Evolutionary conservation across 2,113 vertebrate species (phyloP), one percentile per base, ranked within the genome.

Genomic region (Hepsetus odoe): DNA sequence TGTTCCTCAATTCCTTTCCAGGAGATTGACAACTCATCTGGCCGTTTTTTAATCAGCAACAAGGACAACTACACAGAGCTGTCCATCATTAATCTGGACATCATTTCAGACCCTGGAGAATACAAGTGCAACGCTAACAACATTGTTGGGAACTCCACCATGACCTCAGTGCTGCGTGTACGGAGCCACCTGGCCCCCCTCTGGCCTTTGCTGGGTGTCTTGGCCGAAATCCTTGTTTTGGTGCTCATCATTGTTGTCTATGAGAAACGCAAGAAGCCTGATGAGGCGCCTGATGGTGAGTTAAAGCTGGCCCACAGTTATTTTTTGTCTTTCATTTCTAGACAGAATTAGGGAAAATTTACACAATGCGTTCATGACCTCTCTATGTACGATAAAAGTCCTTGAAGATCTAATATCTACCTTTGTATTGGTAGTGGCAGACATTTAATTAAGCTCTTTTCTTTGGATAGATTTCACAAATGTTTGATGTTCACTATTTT

Each of bases 261-360:
- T 65, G 98, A 99, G 94, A 99, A 99, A 90, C 94, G 96, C 86
- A 99, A 99, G 96, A 93, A 96, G 93, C 97, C 98, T 0, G 98
- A 99, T 14, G 98, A 99, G 70, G 91, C 98, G 82, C 95, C 95
- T 83, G 98, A 99, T 3, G 98, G 98, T 99, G 94, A 95, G 93
- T 92, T 74, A 53, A 58, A 55, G 30, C 53, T 30, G 14, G 12
- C 24, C 22, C 33, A 26, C 4, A 18, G 42, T 77, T 9, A 7
- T 75, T 7, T 62, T 73, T 44, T 35, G 5, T 62, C 4, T 62
- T 11, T 62, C 1, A 9, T 10, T 12, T n/a, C n/a, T n/a, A n/a
- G n/a, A n/a, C n/a, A n/a, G n/a, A n/a, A n/a, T n/a, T n/a, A n/a
- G n/a, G n/a, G n/a, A n/a, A n/a, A n/a, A n/a, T n/a, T n/a, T n/a